phyloP scores from a whole-genome alignment of 2,113 vertebrate genomes.

The Machaerirhynchus nigripectus region DNA sequence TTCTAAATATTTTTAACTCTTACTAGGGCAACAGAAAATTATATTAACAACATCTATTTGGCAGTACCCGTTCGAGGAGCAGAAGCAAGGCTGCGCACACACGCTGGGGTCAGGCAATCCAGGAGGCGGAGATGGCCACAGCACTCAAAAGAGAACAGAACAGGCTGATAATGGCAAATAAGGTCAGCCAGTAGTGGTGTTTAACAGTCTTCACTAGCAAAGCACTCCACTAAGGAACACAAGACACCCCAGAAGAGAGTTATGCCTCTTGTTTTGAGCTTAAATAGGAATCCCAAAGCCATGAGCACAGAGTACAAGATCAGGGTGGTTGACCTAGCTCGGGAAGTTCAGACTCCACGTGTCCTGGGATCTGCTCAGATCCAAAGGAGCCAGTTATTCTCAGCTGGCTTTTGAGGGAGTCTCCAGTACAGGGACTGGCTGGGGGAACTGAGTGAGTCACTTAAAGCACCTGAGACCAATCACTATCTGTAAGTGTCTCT shows the following conservation, averaged over 20 bases:
- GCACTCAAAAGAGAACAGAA: not conserved
- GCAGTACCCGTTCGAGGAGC: not conserved
- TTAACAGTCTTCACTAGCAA: not conserved
- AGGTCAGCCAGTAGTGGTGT: not conserved
- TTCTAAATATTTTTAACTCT: not conserved
- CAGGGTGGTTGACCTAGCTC: not conserved
- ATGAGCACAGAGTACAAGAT: rapidly evolving
- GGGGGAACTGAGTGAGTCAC: not conserved
- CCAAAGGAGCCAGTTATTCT: not conserved
- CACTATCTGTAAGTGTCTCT: not conserved
- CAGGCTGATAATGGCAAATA: not conserved
- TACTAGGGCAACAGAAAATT: not conserved
- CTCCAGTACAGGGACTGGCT: not conserved
- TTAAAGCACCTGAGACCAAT: not conserved
- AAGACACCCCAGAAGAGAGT: rapidly evolving
- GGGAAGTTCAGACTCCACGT: not conserved
- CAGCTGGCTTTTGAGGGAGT: not conserved
- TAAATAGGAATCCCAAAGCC: not conserved
- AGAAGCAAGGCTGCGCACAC: not conserved
- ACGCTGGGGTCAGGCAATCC: not conserved
- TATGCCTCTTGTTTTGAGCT: rapidly evolving
- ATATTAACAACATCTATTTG: not conserved
- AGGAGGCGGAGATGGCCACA: not conserved
- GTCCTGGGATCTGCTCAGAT: not conserved
- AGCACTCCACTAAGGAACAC: rapidly evolving